A percentile compares a stretch with the other conserved stretches of the same genome.
These are phyloP conservation scores for Dasysyrphus tricinctus DNA, from an alignment of 2,888 invertebrate species.

Conservation along the genomic window DNA sequence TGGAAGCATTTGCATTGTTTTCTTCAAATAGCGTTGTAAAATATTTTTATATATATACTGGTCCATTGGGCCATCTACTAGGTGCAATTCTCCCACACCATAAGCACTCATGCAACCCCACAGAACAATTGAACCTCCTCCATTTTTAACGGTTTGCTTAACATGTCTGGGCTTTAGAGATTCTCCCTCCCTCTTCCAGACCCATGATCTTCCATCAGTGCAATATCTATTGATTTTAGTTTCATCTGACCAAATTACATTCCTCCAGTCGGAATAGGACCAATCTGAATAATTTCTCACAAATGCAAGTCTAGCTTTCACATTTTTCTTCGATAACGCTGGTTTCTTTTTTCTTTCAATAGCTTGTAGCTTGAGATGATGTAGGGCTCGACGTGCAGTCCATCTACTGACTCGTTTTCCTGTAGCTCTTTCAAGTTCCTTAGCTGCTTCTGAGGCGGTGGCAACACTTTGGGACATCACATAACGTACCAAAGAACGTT, in stretches of 20 bases:
- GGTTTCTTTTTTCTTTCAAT: constrained; percentile 69
- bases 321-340: constrained; percentile 56
- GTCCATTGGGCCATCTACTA: constrained; percentile 60
- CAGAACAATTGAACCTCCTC: constrained; percentile 51
- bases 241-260: constrained; percentile 64
- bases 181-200: constrained; percentile 64
- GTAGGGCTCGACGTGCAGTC: constrained; percentile 57
- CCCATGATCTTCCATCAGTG: constrained; percentile 66
- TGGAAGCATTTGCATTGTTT: constrained; percentile 34
- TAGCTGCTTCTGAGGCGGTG: constrained; percentile 60
- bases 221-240: constrained; percentile 67
- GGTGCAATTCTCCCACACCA: constrained; percentile 59
- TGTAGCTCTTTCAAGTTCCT: constrained; percentile 56
- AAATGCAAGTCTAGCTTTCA: constrained; percentile 56
- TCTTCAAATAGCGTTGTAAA: constrained; percentile 10
- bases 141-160: constrained; percentile 58
- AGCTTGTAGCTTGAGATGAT: constrained; percentile 39
- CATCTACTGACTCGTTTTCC: constrained; percentile 62
- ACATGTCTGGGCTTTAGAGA: constrained; percentile 57
- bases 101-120: constrained; percentile 69
- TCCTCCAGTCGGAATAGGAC: constrained; percentile 40
- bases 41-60: constrained; percentile 59
- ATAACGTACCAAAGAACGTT: constrained; percentile 59
- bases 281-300: constrained; percentile 46
- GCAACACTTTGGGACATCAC: constrained; percentile 56